Evolutionary conservation across 2,113 vertebrate genomes (phyloP).

Genomic region (Carassius carassius): DNA sequence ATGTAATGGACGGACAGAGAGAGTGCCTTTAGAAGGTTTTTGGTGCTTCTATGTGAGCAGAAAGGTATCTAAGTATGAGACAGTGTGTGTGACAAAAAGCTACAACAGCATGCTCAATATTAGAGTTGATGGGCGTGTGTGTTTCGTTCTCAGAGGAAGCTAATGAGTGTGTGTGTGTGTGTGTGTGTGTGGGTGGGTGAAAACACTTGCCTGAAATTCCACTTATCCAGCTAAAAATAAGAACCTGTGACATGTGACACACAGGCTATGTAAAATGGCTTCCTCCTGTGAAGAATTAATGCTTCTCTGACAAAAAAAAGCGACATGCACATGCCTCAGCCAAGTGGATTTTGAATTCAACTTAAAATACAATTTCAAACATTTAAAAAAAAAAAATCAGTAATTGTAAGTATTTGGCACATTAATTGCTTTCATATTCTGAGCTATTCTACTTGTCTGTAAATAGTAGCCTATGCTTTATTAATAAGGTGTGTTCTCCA

Average conservation of each 20-base stretch:
- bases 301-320: constrained; percentile 19
- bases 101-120: neutral
- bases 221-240: constrained; percentile 54
- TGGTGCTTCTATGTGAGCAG: constrained; percentile 20
- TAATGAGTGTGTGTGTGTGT: constrained; percentile 11
- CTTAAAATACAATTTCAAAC: too few species aligned
- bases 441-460: too few species aligned
- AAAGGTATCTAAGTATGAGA: constrained; percentile 13
- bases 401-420: too few species aligned
- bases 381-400: too few species aligned
- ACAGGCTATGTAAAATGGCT: constrained; percentile 45
- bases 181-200: constrained; percentile 12
- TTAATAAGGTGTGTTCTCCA: too few species aligned
- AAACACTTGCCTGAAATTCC: constrained; percentile 45
- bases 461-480: too few species aligned
- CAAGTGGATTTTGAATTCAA: too few species aligned
- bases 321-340: neutral
- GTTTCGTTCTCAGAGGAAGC: constrained; percentile 16
- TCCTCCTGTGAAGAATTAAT: constrained; percentile 13
- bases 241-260: constrained; percentile 51
- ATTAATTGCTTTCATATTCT: neutral
- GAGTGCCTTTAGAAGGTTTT: constrained; percentile 6
- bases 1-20: constrained; percentile 17
- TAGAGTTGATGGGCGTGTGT: neutral
- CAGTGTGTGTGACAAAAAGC: constrained; percentile 13